Evolutionary conservation across 2,113 vertebrate genomes (phyloP).

Genomic region (Corvus moneduloides): DNA sequence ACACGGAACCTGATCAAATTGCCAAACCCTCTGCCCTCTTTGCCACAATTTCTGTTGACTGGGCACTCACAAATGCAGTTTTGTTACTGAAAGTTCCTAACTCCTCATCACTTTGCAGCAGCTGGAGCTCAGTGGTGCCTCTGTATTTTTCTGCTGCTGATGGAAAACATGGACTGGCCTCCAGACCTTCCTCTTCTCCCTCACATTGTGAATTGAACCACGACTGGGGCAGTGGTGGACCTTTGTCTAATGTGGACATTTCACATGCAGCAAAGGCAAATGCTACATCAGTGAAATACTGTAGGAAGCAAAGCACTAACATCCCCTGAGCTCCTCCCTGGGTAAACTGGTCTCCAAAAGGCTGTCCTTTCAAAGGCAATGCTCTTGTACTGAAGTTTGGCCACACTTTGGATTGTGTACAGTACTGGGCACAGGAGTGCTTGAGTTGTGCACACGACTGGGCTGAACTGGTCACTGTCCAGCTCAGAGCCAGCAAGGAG

Average conservation of each 20-base stretch:
- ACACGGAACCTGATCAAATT: neutral
- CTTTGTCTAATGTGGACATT: neutral
- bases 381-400: neutral
- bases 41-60: neutral
- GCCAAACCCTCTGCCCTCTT: neutral
- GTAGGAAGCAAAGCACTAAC: neutral
- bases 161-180: neutral
- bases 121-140: neutral
- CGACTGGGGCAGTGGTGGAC: neutral
- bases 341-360: neutral
- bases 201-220: neutral
- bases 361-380: neutral
- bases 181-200: neutral
- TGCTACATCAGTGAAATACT: neutral
- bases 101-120: neutral
- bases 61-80: neutral
- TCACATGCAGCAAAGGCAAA: neutral
- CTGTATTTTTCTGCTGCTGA: neutral
- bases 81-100: neutral
- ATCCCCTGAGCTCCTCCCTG: neutral
- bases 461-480: neutral
- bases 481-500: neutral
- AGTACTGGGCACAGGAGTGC: accelerated
- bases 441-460: accelerated
- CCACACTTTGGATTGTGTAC: neutral